Percentiles rank a stretch among this genome's conserved stretches.
These are phyloP conservation scores for Helicoverpa armigera DNA, from an alignment of 1,140 invertebrate genomes.

Conservation along the genomic window DNA sequence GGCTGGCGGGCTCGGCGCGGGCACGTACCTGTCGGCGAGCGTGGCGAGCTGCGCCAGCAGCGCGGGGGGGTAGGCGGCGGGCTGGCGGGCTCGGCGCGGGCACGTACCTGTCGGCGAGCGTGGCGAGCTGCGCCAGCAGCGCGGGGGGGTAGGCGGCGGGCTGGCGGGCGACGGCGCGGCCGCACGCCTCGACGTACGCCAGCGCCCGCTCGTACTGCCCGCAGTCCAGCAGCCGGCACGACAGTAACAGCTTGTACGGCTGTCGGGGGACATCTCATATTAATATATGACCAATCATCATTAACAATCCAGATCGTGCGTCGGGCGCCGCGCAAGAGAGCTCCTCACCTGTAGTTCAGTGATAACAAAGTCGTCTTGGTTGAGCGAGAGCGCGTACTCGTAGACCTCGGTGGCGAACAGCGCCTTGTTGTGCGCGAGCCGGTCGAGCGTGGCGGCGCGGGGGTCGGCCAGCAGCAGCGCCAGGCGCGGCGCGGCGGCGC, in stretches of 20 bases:
- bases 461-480: constrained; percentile 93
- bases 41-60: constrained; percentile 90
- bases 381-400: constrained; percentile 95
- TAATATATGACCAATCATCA: no score
- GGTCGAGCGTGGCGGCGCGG: constrained; percentile 81
- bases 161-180: constrained; percentile 88
- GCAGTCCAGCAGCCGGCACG: constrained; percentile 92
- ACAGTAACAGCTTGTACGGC: constrained; percentile 91
- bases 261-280: constrained; percentile 64
- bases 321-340: no score
- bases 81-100: constrained; percentile 88
- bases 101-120: constrained; percentile 91
- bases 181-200: constrained; percentile 91
- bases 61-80: constrained; percentile 85
- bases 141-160: constrained; percentile 86
- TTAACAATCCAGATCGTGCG: no score
- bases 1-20: no score
- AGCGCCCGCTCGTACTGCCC: constrained; percentile 90
- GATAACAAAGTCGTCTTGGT: constrained; percentile 90
- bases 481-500: constrained; percentile 80
- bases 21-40: constrained; percentile 86
- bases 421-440: constrained; percentile 93
- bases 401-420: constrained; percentile 98
- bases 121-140: constrained; percentile 89
- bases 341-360: constrained; percentile 89